Percentiles rank a stretch among this genome's conserved stretches.
phyloP scores from a whole-genome alignment of 1,140 invertebrate species.

The Ladona fulva region DNA sequence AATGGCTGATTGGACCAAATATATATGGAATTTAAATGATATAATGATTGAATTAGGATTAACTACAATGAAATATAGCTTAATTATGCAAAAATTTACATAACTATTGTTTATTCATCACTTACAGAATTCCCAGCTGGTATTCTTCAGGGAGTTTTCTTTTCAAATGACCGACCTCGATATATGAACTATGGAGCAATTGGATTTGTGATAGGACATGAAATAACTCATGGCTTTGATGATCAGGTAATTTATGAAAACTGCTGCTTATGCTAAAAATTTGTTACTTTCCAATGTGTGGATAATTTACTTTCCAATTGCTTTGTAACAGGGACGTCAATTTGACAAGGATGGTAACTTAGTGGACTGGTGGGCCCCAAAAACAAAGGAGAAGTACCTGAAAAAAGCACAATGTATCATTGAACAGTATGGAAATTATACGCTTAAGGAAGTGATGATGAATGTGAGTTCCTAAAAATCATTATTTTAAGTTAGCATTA shows the following conservation, averaged over 20 bases:
- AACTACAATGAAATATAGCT: too few relatives aligned
- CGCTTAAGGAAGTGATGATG: conserved; percentile 53
- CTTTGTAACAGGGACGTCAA: conserved; percentile 54
- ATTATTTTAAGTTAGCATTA: too few relatives aligned
- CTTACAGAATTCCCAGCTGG: conserved; percentile 75
- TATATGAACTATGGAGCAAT: conserved; percentile 91
- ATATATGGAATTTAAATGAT: too few relatives aligned
- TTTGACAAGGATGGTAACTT: conserved; percentile 84
- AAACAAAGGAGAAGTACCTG: conserved; percentile 65
- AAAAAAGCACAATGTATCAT: conserved; percentile 76
- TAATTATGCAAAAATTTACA: background rate
- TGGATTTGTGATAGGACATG: conserved; percentile 86
- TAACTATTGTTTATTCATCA: conserved; percentile 18
- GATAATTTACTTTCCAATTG: background rate
- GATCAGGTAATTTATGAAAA: conserved; percentile 50
- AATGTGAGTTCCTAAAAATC: conserved; percentile 44
- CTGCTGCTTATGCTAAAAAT: too few relatives aligned
- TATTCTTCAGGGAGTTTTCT: conserved; percentile 83
- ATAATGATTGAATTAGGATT: conserved; percentile 16
- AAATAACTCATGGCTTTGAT: conserved; percentile 91
- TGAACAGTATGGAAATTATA: conserved; percentile 79
- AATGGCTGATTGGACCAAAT: too few relatives aligned
- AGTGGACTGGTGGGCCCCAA: conserved; percentile 71
- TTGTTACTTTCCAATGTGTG: conserved; percentile 11
- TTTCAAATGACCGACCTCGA: conserved; percentile 67